These are phyloP conservation scores for Candoia aspera DNA, from an alignment of 2,113 vertebrate species.

Conservation along the genomic window DNA sequence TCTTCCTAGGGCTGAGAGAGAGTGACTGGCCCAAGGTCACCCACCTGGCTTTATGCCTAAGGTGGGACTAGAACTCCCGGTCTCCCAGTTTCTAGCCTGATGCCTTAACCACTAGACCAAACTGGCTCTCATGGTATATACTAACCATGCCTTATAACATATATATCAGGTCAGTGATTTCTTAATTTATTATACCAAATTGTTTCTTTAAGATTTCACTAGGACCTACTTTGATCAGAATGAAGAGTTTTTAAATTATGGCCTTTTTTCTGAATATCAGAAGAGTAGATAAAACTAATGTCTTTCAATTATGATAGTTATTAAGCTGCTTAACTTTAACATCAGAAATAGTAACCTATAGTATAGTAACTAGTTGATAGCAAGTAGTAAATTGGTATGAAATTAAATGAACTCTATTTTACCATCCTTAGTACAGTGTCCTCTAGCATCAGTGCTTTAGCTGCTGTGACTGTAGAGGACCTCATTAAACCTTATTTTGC, in stretches of 20 bases:
- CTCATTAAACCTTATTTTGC: conserved; percentile 76
- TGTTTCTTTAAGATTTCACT: not conserved
- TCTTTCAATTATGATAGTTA: not conserved
- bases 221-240: not conserved
- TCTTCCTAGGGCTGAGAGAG: too few species aligned
- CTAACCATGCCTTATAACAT: not conserved
- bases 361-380: not conserved
- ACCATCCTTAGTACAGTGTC: conserved; percentile 82
- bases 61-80: too few species aligned
- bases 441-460: conserved; percentile 90
- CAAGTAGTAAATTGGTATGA: not conserved
- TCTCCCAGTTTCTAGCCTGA: too few species aligned
- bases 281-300: not conserved
- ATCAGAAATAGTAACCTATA: not conserved
- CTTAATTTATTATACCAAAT: not conserved
- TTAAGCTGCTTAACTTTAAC: not conserved
- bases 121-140: not conserved
- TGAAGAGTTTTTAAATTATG: not conserved
- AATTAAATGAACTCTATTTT: conserved; percentile 35
- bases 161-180: not conserved
- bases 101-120: too few species aligned
- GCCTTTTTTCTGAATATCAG: not conserved
- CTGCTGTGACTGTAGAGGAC: conserved; percentile 89
- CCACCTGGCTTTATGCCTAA: too few species aligned
- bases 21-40: too few species aligned